Conservation (phyloP, 2,797 vertebrate genomes). For the Propithecus deckenii region DNA sequence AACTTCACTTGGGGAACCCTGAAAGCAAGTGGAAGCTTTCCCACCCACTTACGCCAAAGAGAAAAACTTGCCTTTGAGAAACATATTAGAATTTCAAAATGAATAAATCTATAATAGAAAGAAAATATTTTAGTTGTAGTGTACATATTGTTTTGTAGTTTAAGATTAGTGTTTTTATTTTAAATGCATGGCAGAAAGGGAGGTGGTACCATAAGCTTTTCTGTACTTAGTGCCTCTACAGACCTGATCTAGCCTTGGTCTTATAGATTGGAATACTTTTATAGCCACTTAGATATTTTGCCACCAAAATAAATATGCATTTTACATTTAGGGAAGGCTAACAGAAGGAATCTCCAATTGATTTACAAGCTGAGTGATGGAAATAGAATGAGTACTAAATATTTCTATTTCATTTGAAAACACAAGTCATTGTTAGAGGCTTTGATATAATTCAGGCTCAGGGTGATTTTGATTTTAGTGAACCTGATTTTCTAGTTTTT, state of each 20-base stretch:
- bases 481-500: slow-evolving; percentile 81
- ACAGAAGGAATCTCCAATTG: slow-evolving; percentile 44
- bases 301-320: slow-evolving; percentile 48
- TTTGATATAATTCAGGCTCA: slow-evolving; percentile 77
- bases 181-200: background rate
- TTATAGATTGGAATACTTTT: background rate
- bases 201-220: background rate
- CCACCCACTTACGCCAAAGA: background rate
- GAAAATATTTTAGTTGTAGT: background rate
- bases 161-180: background rate
- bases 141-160: background rate
- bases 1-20: background rate
- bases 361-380: background rate
- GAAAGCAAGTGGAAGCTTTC: background rate
- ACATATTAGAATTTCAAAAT: background rate
- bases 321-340: slow-evolving; percentile 37
- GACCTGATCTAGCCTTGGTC: background rate
- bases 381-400: slow-evolving; percentile 3
- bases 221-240: background rate
- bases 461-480: slow-evolving; percentile 73
- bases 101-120: background rate
- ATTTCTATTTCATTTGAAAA: slow-evolving; percentile 77
- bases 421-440: slow-evolving; percentile 62
- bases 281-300: background rate
- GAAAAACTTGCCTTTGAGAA: background rate